Evolutionary conservation across 2,113 vertebrate species (phyloP).

Genomic region (Eulemur macaco): DNA sequence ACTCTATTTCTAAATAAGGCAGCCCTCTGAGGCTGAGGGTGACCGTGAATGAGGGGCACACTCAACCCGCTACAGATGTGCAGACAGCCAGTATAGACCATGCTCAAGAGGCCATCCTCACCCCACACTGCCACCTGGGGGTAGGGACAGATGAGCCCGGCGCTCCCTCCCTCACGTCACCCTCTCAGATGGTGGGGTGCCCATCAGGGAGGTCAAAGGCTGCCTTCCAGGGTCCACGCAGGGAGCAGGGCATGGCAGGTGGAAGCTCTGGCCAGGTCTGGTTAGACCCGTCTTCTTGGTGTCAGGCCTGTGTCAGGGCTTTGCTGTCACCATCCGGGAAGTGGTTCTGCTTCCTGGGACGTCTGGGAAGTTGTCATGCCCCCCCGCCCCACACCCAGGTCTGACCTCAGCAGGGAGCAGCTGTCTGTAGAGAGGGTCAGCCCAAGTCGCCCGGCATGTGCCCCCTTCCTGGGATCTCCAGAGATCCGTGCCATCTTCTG

Average conservation of each 20-base stretch:
- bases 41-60: not conserved
- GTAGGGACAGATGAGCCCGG: not conserved
- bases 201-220: not conserved
- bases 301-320: not conserved
- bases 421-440: not conserved
- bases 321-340: not conserved
- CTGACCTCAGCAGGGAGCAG: not conserved
- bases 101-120: not conserved
- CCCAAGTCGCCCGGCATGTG: no score
- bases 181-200: not conserved
- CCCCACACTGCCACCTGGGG: not conserved
- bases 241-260: not conserved
- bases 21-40: not conserved
- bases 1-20: not conserved
- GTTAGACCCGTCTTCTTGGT: not conserved
- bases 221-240: not conserved
- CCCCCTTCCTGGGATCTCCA: not conserved
- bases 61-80: no score
- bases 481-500: not conserved
- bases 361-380: not conserved
- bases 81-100: not conserved
- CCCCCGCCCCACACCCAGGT: fast-evolving
- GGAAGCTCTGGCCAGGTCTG: not conserved
- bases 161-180: not conserved
- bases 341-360: not conserved